Percentiles rank a stretch among this genome's conserved stretches.
These are phyloP conservation scores for Larimichthys crocea DNA, from an alignment of 2,113 vertebrate genomes.

Conservation along the genomic window DNA sequence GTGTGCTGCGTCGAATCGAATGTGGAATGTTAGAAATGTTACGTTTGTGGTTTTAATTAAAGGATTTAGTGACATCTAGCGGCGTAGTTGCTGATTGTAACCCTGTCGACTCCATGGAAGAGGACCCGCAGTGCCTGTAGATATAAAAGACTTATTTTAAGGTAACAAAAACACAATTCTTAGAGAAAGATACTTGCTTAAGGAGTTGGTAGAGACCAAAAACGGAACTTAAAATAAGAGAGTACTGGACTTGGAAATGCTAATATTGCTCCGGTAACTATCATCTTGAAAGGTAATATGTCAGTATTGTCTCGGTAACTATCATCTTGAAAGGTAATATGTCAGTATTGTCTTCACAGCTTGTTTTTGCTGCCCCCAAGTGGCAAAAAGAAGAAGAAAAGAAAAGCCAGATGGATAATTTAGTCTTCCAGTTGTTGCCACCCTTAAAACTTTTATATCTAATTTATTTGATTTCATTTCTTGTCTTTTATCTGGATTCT, in stretches of 20 bases:
- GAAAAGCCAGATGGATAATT: not conserved
- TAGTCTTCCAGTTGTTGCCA: not conserved
- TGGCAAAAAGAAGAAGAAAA: not conserved
- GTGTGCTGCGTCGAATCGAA: constrained; percentile 1
- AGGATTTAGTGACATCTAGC: too few relatives aligned
- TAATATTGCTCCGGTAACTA: not conserved
- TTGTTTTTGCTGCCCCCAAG: not conserved
- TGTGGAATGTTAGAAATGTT: not conserved
- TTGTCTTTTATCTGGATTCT: too few relatives aligned
- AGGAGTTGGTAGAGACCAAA: not conserved
- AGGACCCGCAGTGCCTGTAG: too few relatives aligned
- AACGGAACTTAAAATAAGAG: not conserved
- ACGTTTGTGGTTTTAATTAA: not conserved
- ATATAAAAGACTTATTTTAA: too few relatives aligned
- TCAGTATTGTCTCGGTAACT: not conserved
- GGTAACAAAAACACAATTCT: too few relatives aligned
- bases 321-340: not conserved
- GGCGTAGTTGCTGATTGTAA: too few relatives aligned
- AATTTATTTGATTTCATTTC: too few relatives aligned
- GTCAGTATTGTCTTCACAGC: not conserved
- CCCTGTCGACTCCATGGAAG: too few relatives aligned
- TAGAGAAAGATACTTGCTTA: not conserved
- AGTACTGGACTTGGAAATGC: not conserved
- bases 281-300: not conserved
- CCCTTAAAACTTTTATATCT: too few relatives aligned